Evolutionary conservation across 2,113 vertebrate species (phyloP).

Genomic region (Clarias batrachus): DNA sequence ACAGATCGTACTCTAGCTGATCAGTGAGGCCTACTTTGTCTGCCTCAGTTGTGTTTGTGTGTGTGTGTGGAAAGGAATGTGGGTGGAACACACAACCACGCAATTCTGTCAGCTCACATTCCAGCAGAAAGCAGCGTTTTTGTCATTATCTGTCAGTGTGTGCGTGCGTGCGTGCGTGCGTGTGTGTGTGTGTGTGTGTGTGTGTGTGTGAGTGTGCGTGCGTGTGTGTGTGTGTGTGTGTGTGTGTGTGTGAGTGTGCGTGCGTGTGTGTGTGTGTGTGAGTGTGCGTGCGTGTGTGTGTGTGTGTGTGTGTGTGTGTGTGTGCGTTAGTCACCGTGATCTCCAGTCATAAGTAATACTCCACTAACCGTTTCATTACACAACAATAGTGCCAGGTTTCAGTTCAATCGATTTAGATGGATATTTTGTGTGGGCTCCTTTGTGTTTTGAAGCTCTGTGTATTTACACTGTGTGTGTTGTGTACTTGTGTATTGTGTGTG

Average conservation of each 20-base stretch:
- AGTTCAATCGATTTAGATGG: not conserved
- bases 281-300: not conserved
- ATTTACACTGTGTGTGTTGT: constrained; percentile 12
- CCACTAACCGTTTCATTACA: not conserved
- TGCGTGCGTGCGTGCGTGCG: too few species aligned
- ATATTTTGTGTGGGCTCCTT: not conserved
- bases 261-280: not conserved
- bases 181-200: not conserved
- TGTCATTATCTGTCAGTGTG: not conserved
- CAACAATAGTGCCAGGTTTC: not conserved
- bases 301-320: not conserved
- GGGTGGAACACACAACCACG: constrained; percentile 2
- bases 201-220: not conserved
- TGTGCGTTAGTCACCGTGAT: not conserved
- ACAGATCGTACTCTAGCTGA: not conserved
- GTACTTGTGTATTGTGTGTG: constrained; percentile 26
- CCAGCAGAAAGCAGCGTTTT: not conserved
- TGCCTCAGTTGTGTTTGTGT: not conserved
- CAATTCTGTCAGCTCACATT: not conserved
- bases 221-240: not conserved
- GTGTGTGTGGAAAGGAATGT: constrained; percentile 38
- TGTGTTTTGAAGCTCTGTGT: constrained; percentile 36
- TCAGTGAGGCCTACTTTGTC: not conserved
- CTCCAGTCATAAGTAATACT: not conserved
- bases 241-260: not conserved